Evolutionary conservation across 2,797 vertebrate genomes (phyloP), one percentile per base, ranked within the genome.

Genomic region (Helarctos malayanus): DNA sequence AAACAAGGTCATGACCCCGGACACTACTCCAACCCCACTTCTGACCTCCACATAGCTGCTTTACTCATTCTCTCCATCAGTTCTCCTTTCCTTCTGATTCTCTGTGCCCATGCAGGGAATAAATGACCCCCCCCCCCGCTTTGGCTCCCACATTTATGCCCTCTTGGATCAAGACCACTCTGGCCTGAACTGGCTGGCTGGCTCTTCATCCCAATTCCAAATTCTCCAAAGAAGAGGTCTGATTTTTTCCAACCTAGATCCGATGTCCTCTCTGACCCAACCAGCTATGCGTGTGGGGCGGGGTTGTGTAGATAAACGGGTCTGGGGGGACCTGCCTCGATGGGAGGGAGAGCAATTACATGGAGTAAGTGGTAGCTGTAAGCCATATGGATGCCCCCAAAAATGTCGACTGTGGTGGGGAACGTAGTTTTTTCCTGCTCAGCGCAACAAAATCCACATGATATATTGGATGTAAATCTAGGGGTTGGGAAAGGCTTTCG

Each of bases 221-320:
- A 79, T 41, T 92, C 76, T 86, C 59, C 61, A 73, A 81, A 94
- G 69, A 94, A 87, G 13, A 57, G 23, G 35, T 65, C 68, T 45
- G 7, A 82, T 80, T 61, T 89, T 68, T 71, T 38, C 19, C 59
- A 68, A 12, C 7, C 4, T 32, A 23, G 21, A 73, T 59, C 88
- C 56, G 23, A 76, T 63, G 15, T 59, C 56, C 41, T 14, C 19
- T 86, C 54, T 69, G 19, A 68, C 4, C 18, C 38, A 69, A 9
- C 61, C 68, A 84, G 21, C 75, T 81, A 1, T 38, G 3, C 4
- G 1, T 47, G 2, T 7, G 47, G 41, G 27, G 9, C 15, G 7
- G 57, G 6, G 7, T 54, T 18, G 12, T 65, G 1, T 47, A 84
- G 54, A 38, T 47, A 57, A 45, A 21, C 14, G 71, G n/a, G 57